These are phyloP conservation scores for Brachyrhaphis roseni DNA, from an alignment of 2,797 vertebrate species.

Conservation along the genomic window DNA sequence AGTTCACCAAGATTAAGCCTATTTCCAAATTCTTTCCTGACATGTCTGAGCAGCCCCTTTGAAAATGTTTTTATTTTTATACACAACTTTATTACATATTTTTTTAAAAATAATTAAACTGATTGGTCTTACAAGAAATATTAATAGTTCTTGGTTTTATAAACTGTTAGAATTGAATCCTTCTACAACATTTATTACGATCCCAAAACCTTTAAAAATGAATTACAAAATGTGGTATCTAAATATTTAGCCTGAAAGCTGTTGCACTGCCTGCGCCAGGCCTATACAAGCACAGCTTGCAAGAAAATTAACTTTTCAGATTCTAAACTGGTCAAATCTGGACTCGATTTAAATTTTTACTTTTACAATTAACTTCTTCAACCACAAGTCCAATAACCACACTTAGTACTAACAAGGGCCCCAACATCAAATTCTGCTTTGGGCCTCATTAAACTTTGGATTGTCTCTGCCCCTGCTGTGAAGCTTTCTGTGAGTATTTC, in stretches of 20 bases:
- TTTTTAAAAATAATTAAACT: background rate
- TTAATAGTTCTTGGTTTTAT: background rate
- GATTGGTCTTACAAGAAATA: background rate
- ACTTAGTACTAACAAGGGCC: background rate
- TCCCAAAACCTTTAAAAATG: background rate
- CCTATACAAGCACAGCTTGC: background rate
- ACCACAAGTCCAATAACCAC: background rate
- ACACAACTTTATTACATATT: background rate
- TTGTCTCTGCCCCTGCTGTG: conserved; percentile 21
- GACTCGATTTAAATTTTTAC: background rate
- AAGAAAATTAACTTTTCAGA: background rate
- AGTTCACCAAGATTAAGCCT: background rate
- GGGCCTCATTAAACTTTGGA: background rate
- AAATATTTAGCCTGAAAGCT: background rate
- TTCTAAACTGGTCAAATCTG: background rate
- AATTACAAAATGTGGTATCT: background rate
- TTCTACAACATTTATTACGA: background rate
- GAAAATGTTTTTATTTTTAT: background rate
- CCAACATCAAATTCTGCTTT: background rate
- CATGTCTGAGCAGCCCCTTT: background rate
- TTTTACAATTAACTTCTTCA: background rate
- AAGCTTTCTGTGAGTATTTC: conserved; percentile 47
- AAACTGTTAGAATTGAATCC: background rate
- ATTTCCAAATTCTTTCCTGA: background rate
- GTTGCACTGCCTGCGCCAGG: background rate